Conservation (phyloP, 2,113 vertebrate genomes). For the Paratilapia polleni region DNA sequence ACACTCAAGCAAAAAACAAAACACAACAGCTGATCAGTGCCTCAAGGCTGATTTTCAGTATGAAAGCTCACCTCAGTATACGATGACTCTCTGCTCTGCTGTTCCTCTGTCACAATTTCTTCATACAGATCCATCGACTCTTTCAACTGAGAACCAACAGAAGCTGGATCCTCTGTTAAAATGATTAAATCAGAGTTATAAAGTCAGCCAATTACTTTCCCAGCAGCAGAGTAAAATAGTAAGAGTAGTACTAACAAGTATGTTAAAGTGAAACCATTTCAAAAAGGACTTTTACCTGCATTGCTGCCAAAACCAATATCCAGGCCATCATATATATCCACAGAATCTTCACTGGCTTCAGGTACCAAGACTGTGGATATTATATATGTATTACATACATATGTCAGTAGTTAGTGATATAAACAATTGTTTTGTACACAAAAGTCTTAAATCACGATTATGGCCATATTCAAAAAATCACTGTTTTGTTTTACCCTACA, state of each 20-base stretch:
- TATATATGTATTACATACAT: background rate
- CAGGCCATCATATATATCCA: conserved; percentile 96
- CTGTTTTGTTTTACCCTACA: background rate
- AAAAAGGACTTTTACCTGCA: conserved; percentile 48
- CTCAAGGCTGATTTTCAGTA: background rate
- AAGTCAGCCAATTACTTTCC: background rate
- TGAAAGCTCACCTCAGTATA: conserved; percentile 83
- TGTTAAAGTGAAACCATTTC: background rate
- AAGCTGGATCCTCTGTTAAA: conserved; percentile 63
- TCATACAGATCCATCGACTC: conserved; percentile 94
- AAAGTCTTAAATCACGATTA: background rate
- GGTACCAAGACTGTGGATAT: conserved; percentile 33
- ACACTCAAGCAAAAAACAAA: background rate
- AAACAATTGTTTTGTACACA: too few relatives aligned
- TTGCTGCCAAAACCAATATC: conserved; percentile 56
- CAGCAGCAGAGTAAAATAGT: background rate
- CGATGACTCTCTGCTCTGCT: conserved; percentile 86
- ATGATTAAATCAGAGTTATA: background rate
- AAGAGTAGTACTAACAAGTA: background rate
- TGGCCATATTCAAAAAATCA: background rate
- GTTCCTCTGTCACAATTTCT: conserved; percentile 92
- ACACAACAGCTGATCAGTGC: background rate
- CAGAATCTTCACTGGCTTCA: conserved; percentile 85
- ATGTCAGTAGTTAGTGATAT: background rate
- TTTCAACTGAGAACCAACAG: conserved; percentile 64